Evolutionary conservation across 2,797 vertebrate genomes (phyloP).

Genomic region (Loris lydekkerianus): DNA sequence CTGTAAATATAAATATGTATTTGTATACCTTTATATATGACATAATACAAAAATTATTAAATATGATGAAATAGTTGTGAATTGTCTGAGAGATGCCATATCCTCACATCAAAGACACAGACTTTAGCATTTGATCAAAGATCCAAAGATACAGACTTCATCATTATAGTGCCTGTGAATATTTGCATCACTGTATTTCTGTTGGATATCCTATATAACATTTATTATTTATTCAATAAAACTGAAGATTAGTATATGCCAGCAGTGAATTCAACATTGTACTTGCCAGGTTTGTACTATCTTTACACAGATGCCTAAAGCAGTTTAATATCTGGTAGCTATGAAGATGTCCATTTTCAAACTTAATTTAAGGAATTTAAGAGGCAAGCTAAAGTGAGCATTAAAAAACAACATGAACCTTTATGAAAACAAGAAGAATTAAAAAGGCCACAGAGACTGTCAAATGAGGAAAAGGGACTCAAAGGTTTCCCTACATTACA

Average conservation of each 20-base stretch:
- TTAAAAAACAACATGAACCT: background rate
- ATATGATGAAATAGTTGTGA: background rate
- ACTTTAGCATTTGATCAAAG: constrained; percentile 13
- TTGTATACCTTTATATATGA: background rate
- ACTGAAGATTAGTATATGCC: background rate
- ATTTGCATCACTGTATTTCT: constrained; percentile 37
- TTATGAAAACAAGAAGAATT: constrained; percentile 35
- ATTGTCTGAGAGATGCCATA: background rate
- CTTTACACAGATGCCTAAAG: background rate
- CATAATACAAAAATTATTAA: background rate
- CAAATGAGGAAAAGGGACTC: background rate
- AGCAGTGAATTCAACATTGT: background rate
- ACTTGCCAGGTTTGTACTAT: background rate
- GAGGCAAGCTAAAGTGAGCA: background rate
- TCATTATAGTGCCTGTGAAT: background rate
- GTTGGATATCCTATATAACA: background rate
- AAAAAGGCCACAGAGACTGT: background rate
- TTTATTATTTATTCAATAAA: constrained; percentile 52
- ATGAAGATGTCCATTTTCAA: constrained; percentile 13
- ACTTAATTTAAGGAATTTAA: constrained; percentile 42
- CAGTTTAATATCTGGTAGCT: background rate
- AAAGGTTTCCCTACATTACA: background rate
- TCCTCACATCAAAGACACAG: constrained; percentile 10
- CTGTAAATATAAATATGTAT: background rate
- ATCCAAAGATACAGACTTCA: background rate